phyloP scores from a whole-genome alignment of 2,797 vertebrate genomes.

The Ara ararauna region DNA sequence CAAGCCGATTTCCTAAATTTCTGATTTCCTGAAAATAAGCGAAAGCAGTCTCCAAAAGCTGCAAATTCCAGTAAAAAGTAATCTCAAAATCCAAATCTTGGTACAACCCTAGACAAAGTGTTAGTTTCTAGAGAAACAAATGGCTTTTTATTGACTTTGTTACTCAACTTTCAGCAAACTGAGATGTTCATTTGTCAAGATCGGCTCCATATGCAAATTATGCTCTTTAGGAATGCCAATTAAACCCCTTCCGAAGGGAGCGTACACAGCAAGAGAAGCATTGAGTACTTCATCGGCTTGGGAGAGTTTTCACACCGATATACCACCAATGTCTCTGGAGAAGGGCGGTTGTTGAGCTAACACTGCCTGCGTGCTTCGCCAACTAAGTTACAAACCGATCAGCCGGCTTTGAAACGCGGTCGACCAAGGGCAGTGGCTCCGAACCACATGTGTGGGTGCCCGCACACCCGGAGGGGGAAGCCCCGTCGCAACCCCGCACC shows the following conservation, averaged over 20 bases:
- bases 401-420: fast-evolving
- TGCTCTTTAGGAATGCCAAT: not conserved
- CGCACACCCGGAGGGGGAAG: fast-evolving
- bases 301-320: fast-evolving
- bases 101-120: not conserved
- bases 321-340: fast-evolving
- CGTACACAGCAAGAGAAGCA: not conserved
- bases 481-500: no score
- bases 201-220: not conserved
- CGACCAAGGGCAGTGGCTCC: fast-evolving
- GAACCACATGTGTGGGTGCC: not conserved
- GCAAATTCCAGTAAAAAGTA: not conserved
- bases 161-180: not conserved
- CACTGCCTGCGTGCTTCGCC: not conserved
- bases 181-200: not conserved
- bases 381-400: not conserved
- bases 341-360: not conserved
- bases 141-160: not conserved
- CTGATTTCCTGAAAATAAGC: not conserved
- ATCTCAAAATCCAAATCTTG: not conserved
- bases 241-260: not conserved
- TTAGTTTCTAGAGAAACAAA: constrained; percentile 28
- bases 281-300: fast-evolving
- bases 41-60: not conserved
- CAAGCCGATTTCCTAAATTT: not conserved